Base-by-base conservation (phyloP, 2,113 vertebrate genomes). In the Pollachius pollachius region DNA sequence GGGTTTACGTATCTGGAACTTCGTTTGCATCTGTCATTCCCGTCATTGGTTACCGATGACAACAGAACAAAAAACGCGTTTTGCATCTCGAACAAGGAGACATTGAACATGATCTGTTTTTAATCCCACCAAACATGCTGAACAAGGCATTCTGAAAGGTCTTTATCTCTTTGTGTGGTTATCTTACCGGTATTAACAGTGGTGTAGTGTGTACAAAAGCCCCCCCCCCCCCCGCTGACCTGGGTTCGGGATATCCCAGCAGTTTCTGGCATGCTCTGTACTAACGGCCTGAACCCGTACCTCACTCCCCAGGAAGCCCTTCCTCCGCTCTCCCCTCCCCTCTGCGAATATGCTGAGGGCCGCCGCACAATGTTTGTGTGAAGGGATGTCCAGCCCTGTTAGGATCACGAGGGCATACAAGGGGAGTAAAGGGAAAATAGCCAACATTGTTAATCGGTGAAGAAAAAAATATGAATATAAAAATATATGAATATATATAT, bases 391-490 rank as follows among this genome's bases (percentile, higher is more conserved):
- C 41, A 66, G 83, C 76, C 80, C 79, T 70, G 79, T 13, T 65
- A 87, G 79, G 75, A 78, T 66, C 78, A 75, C 75, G 54, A 78
- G 80, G 77, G 63, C 68, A 67, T 71, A 87, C 54, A 68, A 34
- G 67, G 80, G 68, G 52, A 68, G 75, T 67, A 77, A 82, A 85
- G 82, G 85, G 79, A 76, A 81, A 81, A 85, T 79, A 81, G 84
- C 82, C 84, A 87, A 91, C 84, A 85, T 75, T 88, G 78, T 87
- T 78, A 82, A 82, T 83, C 61, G 70, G 78, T 87, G 75, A 83
- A 86, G 74, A 80, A 73, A 56, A 67, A 70, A 70, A 75, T 56
- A 81, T 74, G 67, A 68, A 76, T 79, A 74, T 57, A 73, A 70
- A 62, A 54, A 84, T 54, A 80, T 58, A 79, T 69, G 70, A 16